Evolutionary conservation across 2,888 invertebrate species (phyloP).

Genomic region (Herminia tarsipennalis): DNA sequence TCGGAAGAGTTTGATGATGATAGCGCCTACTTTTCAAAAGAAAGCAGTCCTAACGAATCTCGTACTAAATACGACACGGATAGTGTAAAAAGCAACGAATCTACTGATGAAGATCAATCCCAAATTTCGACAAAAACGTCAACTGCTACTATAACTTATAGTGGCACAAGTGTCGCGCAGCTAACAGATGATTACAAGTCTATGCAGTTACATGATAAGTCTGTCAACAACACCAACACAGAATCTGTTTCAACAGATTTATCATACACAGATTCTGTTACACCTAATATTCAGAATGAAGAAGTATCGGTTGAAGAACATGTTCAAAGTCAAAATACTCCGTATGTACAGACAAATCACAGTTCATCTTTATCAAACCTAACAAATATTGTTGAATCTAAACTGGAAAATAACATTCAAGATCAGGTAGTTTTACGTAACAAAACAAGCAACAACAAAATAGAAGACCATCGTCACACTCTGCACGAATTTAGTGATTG

Average conservation of each 20-base stretch:
- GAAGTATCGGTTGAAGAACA: constrained; percentile 20
- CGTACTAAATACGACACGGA: constrained; percentile 71
- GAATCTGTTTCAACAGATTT: too few species aligned
- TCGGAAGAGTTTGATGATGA: constrained; percentile 60
- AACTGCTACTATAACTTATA: constrained; percentile 22
- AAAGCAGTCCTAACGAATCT: constrained; percentile 74
- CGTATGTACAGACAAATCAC: constrained; percentile 8
- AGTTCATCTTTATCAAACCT: constrained; percentile 47
- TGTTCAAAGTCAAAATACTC: constrained; percentile 17
- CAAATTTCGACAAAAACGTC: constrained; percentile 14
- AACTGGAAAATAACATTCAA: constrained; percentile 33
- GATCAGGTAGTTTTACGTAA: constrained; percentile 51
- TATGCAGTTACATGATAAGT: constrained; percentile 55
- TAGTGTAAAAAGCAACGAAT: constrained; percentile 64
- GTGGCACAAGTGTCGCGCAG: constrained; percentile 43
- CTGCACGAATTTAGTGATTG: constrained; percentile 72
- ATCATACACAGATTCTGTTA: constrained; percentile 16
- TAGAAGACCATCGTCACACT: constrained; percentile 68
- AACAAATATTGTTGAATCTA: constrained; percentile 24
- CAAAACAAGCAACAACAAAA: constrained; percentile 48
- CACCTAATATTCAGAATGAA: constrained; percentile 6
- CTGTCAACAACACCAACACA: constrained; percentile 17
- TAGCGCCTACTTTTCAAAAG: constrained; percentile 75
- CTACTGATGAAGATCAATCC: constrained; percentile 40
- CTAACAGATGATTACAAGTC: constrained; percentile 76